Percentiles rank a stretch among this genome's conserved stretches.
Evolutionary conservation across 2,888 invertebrate genomes (phyloP).

Genomic region (Camponotus fellah): DNA sequence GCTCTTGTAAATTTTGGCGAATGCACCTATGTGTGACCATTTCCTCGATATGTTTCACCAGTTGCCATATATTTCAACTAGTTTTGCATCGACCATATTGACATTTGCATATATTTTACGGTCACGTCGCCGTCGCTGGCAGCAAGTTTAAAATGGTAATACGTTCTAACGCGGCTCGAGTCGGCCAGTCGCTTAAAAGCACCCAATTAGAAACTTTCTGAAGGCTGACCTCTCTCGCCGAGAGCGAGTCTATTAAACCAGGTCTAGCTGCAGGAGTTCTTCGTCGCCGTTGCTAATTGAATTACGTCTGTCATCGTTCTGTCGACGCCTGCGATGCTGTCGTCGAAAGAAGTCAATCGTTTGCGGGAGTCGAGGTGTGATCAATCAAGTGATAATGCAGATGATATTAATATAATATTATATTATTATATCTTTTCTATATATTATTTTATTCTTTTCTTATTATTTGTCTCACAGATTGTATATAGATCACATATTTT

Average conservation of each 20-base stretch:
- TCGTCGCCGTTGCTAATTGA: conserved; percentile 58
- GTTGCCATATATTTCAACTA: conserved; percentile 53
- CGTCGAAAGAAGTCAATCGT: conserved; percentile 20
- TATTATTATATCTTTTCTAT: background rate
- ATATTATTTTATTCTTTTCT: background rate
- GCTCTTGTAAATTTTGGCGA: background rate
- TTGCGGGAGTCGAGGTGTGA: background rate
- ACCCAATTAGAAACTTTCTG: conserved; percentile 81
- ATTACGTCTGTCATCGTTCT: conserved; percentile 54
- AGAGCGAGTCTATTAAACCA: conserved; percentile 66
- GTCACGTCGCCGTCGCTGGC: background rate
- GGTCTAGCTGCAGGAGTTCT: conserved; percentile 47
- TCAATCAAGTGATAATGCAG: background rate
- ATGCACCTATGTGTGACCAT: background rate
- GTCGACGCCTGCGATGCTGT: background rate
- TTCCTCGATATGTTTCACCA: background rate
- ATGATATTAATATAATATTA: conserved; percentile 13
- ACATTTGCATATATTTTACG: conserved; percentile 73
- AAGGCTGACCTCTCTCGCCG: conserved; percentile 57
- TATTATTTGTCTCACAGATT: no score
- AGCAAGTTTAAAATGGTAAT: conserved; percentile 78
- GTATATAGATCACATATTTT: no score
- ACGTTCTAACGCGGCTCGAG: conserved; percentile 55
- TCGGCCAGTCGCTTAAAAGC: conserved; percentile 78
- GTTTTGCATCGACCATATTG: conserved; percentile 46